Evolutionary conservation across 2,888 invertebrate species (phyloP).

Genomic region (Ichneumon xanthorius): DNA sequence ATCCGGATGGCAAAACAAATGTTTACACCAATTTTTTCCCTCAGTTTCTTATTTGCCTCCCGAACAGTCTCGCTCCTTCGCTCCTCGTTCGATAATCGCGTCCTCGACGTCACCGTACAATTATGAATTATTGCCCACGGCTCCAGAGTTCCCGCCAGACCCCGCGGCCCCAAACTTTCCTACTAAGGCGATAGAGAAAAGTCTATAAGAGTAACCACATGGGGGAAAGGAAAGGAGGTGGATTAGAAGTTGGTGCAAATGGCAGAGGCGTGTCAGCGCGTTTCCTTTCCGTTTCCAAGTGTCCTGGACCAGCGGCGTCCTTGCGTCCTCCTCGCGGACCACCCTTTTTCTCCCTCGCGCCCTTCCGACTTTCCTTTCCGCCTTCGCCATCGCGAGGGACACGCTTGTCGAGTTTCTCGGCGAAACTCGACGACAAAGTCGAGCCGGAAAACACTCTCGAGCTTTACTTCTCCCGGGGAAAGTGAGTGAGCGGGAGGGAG

Average conservation of each 20-base stretch:
- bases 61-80: not conserved
- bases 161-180: constrained; percentile 34
- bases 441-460: constrained; percentile 63
- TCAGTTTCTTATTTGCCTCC: too few species aligned
- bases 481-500: not conserved
- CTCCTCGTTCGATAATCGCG: constrained; percentile 49
- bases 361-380: constrained; percentile 46
- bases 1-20: too few species aligned
- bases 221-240: constrained; percentile 10
- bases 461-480: constrained; percentile 54
- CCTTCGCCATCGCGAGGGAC: constrained; percentile 26
- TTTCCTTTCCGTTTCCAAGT: constrained; percentile 52
- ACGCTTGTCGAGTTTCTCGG: constrained; percentile 32
- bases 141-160: not conserved
- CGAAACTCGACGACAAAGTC: constrained; percentile 60
- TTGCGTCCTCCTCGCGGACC: constrained; percentile 38
- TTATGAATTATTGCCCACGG: constrained; percentile 61
- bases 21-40: too few species aligned
- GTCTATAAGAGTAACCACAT: constrained; percentile 31
- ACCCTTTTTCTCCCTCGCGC: not conserved
- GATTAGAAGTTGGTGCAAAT: constrained; percentile 41
- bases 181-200: constrained; percentile 5
- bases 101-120: constrained; percentile 27
- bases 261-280: constrained; percentile 60
- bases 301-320: constrained; percentile 28